Evolutionary conservation across 2,888 invertebrate species (phyloP).

Genomic region (Onchidella celtica): DNA sequence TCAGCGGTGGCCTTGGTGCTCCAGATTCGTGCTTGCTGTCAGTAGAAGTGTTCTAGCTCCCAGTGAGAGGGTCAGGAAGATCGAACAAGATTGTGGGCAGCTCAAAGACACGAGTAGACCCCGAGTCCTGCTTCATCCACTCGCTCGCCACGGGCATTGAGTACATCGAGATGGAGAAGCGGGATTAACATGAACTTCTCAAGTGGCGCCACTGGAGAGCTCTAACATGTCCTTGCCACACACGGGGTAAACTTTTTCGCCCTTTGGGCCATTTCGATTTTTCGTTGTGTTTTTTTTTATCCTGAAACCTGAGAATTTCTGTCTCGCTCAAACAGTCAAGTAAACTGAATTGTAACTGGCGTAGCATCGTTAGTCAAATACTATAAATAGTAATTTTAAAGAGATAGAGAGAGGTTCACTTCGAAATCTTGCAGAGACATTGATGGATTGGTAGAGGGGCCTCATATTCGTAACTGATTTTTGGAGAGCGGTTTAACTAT

Average conservation of each 20-base stretch:
- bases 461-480: too few relatives aligned
- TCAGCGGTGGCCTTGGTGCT: neutral
- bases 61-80: neutral
- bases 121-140: neutral
- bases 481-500: too few relatives aligned
- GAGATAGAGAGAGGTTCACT: too few relatives aligned
- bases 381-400: too few relatives aligned
- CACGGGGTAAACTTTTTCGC: neutral
- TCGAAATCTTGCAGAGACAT: too few relatives aligned
- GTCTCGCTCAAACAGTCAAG: too few relatives aligned
- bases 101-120: neutral
- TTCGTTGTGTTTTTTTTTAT: too few relatives aligned
- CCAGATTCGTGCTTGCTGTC: neutral
- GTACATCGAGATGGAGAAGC: neutral
- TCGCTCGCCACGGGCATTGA: neutral
- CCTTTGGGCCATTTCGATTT: too few relatives aligned
- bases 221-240: neutral
- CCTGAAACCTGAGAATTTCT: too few relatives aligned
- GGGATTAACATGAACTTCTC: neutral
- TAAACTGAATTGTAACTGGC: too few relatives aligned
- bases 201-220: neutral
- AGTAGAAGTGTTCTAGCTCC: neutral
- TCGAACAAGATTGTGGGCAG: constrained; percentile 20
- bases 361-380: too few relatives aligned
- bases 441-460: too few relatives aligned